Evolutionary conservation across 2,888 invertebrate species (phyloP).

Genomic region (Agriopis aurantiaria): DNA sequence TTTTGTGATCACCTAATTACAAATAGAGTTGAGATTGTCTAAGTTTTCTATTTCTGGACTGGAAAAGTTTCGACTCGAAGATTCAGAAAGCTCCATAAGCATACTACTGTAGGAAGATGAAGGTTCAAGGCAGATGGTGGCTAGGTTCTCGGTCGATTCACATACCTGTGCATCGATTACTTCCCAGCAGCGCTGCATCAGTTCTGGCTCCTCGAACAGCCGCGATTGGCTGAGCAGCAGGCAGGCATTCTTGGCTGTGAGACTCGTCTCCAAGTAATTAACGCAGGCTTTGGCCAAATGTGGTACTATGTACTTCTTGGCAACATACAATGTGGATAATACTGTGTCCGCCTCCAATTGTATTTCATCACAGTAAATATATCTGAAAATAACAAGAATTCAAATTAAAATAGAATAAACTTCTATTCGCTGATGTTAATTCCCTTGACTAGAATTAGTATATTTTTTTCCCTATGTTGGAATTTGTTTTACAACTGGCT

Average conservation of each 20-base stretch:
- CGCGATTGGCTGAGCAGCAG: conserved; percentile 97
- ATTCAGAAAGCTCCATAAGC: conserved; percentile 75
- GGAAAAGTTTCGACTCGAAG: conserved; percentile 73
- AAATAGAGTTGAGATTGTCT: conserved; percentile 65
- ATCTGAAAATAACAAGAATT: conserved; percentile 87
- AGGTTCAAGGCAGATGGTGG: conserved; percentile 72
- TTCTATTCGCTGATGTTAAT: neutral
- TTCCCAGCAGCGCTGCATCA: conserved; percentile 99
- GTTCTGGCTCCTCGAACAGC: conserved; percentile 97
- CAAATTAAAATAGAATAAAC: conserved; percentile 5
- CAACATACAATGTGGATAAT: conserved; percentile 96
- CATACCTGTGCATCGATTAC: conserved; percentile 98
- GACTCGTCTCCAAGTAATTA: conserved; percentile 97
- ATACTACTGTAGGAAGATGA: conserved; percentile 80
- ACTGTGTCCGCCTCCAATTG: conserved; percentile 98
- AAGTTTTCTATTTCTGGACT: conserved; percentile 74
- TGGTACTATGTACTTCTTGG: conserved; percentile 98
- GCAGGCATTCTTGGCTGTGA: conserved; percentile 98
- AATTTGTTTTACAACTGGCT: no score
- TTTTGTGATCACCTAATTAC: conserved; percentile 50
- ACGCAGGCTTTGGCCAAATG: conserved; percentile 97
- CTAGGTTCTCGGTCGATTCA: conserved; percentile 84
- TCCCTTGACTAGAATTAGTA: no score
- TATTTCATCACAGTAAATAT: conserved; percentile 98
- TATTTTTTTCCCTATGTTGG: no score